Base-by-base conservation (phyloP, 2,797 vertebrate species). In the Cygnus olor region DNA sequence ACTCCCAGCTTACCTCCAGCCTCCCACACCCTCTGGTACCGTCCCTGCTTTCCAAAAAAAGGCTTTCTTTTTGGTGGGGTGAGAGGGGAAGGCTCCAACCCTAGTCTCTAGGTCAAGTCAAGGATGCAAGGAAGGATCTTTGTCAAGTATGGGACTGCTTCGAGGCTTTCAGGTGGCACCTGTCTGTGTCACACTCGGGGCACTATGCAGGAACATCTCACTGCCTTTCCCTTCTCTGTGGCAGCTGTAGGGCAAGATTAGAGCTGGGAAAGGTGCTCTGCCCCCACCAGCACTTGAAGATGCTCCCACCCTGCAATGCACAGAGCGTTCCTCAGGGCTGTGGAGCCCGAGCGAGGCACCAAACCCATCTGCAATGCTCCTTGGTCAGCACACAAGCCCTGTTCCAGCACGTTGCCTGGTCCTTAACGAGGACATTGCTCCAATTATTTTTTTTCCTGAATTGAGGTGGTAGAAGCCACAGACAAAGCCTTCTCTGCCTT, bases 281-380 rank as follows among this genome's bases (percentile, higher is more conserved):
- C 13, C 65, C 53, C 47, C 76, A 16, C 14, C 49, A 89, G 28
- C 56, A 40, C 76, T 63, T 27, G 5, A 38, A 72, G 85, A n/a
- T 36, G 58, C n/a, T 80, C 76, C 71, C 44, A 64, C 7, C 24
- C 38, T 1, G 0, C 4, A 8, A 22, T 18, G 49, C 38, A 21
- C 8, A 1, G 45, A 21, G 49, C 2, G 7, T 40, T 88, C 58
- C 85, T 70, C 51, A 54, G 66, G n/a, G 80, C 56, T 79, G 17
- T 16, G 51, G 63, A 93, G 63, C 60, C 54, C 58, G 58, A 84
- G 64, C 32, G 54, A 94, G 74, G 44, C 64, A 85, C 53, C 80
- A 87, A 91, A 85, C 28, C 72, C 53, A 85, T n/a, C 61, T 1
- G 6, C 82, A 87, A n/a, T 74, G 82, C 81, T 93, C 73, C 47